A percentile compares a stretch with the other conserved stretches of the same genome.
Conservation (phyloP, 2,888 invertebrate species). For the Luperina testacea region DNA sequence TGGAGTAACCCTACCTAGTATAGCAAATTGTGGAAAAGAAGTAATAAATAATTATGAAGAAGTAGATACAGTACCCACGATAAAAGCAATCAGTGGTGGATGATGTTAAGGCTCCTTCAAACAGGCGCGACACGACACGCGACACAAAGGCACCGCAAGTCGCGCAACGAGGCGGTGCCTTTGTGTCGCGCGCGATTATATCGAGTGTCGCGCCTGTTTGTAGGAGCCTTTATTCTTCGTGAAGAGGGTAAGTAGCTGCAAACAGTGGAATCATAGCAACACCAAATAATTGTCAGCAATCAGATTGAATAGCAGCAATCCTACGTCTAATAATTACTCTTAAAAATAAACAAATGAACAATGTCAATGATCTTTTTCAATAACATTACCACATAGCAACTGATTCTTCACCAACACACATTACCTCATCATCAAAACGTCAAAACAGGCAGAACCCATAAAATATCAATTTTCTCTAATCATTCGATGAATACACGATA, state of each 20-base stretch:
- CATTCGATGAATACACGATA: slow-evolving; percentile 49
- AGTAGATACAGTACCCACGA: background rate
- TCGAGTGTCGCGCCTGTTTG: too few species aligned
- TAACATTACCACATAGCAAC: background rate
- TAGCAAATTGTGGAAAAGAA: background rate
- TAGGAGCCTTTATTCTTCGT: background rate
- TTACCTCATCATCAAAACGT: slow-evolving; percentile 16
- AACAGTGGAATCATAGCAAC: background rate
- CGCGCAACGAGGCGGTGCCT: too few species aligned
- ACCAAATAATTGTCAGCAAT: background rate
- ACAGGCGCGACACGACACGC: too few species aligned
- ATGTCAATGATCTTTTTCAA: background rate
- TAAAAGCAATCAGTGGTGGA: background rate
- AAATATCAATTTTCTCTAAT: slow-evolving; percentile 67
- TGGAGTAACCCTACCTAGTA: background rate
- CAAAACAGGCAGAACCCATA: slow-evolving; percentile 45
- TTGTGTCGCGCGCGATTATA: too few species aligned
- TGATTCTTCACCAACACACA: background rate
- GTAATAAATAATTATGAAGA: background rate
- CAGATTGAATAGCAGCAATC: background rate
- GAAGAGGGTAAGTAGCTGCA: background rate
- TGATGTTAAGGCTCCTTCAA: too few species aligned
- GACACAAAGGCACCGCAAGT: too few species aligned
- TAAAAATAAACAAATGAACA: background rate
- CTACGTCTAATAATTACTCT: too few species aligned